phyloP scores from a whole-genome alignment of 2,797 vertebrate species.

The Glossophaga mutica region DNA sequence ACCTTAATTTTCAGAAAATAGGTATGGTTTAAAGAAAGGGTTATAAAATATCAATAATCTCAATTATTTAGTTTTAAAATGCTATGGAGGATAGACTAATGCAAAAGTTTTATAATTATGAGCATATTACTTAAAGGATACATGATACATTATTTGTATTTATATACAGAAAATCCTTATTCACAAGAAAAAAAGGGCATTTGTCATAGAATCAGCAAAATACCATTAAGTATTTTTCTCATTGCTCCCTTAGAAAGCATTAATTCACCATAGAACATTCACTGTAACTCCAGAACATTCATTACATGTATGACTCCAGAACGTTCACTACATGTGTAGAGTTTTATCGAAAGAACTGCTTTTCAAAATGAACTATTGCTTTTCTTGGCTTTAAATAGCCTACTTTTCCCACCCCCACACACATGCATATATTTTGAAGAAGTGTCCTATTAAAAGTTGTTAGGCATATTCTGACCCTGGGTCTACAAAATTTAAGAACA shows the following conservation, averaged over 20 bases:
- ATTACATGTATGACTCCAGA: background rate
- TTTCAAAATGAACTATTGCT: background rate
- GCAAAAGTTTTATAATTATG: background rate
- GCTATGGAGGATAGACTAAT: background rate
- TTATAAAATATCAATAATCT: background rate
- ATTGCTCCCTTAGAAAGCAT: background rate
- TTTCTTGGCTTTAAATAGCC: background rate
- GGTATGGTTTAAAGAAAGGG: background rate
- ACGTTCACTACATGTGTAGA: background rate
- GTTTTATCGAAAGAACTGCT: background rate
- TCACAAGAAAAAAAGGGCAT: background rate
- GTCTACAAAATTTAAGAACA: background rate
- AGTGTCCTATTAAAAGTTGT: background rate
- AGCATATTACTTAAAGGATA: background rate
- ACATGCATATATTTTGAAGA: background rate
- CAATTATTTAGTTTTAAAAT: background rate
- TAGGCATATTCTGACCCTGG: background rate
- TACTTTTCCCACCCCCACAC: background rate
- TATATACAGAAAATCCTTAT: background rate
- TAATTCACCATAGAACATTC: background rate
- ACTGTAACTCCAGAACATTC: background rate
- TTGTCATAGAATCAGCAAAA: background rate
- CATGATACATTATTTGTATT: background rate
- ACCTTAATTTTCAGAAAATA: background rate
- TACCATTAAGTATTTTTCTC: background rate